Evolutionary conservation across 2,797 vertebrate genomes (phyloP), one percentile per base, ranked within the genome.

Genomic region (Rhynchotus rufescens): DNA sequence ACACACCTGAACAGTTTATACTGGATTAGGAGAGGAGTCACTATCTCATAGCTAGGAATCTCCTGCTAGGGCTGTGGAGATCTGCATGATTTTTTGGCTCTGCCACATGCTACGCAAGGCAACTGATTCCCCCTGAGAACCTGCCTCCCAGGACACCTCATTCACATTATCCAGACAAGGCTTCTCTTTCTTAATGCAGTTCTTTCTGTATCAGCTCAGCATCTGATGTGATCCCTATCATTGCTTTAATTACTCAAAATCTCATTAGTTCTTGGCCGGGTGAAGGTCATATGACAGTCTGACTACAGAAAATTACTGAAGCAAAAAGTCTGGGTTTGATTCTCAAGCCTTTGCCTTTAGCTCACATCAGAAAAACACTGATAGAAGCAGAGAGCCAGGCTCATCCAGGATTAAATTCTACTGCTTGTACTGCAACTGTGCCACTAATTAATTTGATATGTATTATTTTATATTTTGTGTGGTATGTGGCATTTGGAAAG

Each of bases 1-100:
- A 66, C 86, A 91, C 78, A 83, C 82, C 89, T 89, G 78, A 76
- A 71, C 12, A 23, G 6, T 54, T 75, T 7, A 23, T 49, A 69
- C 69, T 28, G 28, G 68, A 23, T 62, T 19, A 75, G 59, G 52
- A 71, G 42, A 81, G 62, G 81, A 79, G 79, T 72, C 28, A 8
- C n/a, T 36, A 28, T 3, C 77, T 78, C 56, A 36, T 2, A 8
- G 84, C 74, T 61, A 47, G n/a, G n/a, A n/a, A n/a, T n/a, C n/a
- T n/a, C n/a, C n/a, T n/a, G 47, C 5, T 9, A 54, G 76, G 75
- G 1, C 3, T 25, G 28, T 67, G 75, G 84, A 57, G 42, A 42
- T 2, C 10, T 3, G 36, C 40, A 5, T 9, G 12, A 3, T 4
- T 3, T 15, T 22, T 6, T 17, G n/a, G 75, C 64, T 34, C 13